Evolutionary conservation across 2,797 vertebrate genomes (phyloP).

Genomic region (Tokudaia tokunoshimensis): DNA sequence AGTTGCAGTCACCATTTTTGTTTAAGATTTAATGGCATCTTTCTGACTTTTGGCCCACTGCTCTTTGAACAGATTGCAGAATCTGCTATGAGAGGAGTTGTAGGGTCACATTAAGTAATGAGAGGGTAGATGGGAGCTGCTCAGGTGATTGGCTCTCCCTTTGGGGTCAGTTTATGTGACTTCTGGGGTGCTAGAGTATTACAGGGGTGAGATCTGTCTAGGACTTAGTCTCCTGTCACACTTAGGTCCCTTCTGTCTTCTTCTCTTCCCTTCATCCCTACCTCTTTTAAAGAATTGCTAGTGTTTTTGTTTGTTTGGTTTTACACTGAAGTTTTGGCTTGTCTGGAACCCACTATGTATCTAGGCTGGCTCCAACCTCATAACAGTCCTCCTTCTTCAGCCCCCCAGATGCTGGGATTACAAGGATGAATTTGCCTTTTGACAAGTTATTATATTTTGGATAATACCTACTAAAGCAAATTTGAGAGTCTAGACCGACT

Average conservation of each 20-base stretch:
- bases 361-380: not conserved
- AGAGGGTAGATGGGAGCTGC: conserved; percentile 48
- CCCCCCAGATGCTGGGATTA: not conserved
- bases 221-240: not conserved
- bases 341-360: not conserved
- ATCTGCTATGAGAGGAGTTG: not conserved
- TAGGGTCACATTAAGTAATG: not conserved
- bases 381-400: not conserved
- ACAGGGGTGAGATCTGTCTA: not conserved
- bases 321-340: not conserved
- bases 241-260: not conserved
- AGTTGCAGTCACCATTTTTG: not conserved
- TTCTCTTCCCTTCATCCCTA: not conserved
- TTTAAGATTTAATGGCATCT: not conserved
- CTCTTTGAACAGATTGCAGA: conserved; percentile 41
- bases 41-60: conserved; percentile 36
- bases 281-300: conserved; percentile 20
- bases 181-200: not conserved
- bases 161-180: conserved; percentile 23
- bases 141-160: not conserved
- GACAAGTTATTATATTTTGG: not conserved
- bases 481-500: not conserved
- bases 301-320: not conserved
- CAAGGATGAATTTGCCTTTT: not conserved
- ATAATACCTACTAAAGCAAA: not conserved